Evolutionary conservation across 2,888 invertebrate species (phyloP), one percentile per base, ranked within the genome.

Genomic region (Heliconius sara): DNA sequence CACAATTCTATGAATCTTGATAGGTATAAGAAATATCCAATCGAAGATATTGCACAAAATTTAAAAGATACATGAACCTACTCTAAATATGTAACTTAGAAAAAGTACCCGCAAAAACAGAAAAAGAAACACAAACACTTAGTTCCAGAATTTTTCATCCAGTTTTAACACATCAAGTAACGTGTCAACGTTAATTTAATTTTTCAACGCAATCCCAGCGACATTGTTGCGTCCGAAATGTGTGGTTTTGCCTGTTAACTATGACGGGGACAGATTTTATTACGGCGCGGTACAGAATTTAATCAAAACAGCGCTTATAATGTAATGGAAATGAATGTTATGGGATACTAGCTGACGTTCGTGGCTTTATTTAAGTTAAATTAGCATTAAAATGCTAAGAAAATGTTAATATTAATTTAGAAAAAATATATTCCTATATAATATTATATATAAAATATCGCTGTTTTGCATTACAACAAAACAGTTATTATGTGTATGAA

Each of bases 181-280:
- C 75, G 83, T 87, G 86, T 84, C 86, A 82, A 80, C 85, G 87
- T 90, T 91, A 92, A 93, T 92, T 92, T 90, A 92, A 93, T 93
- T 93, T 93, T 93, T 93, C 89, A 86, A 83, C 67, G 80, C 71
- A 67, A 76, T 75, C 72, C 68, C 75, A 81, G 85, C 86, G 87
- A 92, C 93, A 90, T 87, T 91, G 93, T 92, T 88, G 92, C 89
- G 87, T 86, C 84, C 86, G 85, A 87, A 90, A 89, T 88, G 89
- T 89, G 89, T 83, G 90, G 90, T 86, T 86, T 86, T 85, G 85
- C 88, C 86, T 88, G 88, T 90, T 90, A 90, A 89, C 90, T 85
- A 86, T 86, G 86, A 86, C 86, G 83, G 83, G 83, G 85, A 89
- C 89, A 86, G 89, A 89, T 91, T 91, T 90, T 89, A 90, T 89